These are phyloP conservation scores for Drosophila conformis DNA, from an alignment of 2,888 invertebrate genomes.

Conservation along the genomic window DNA sequence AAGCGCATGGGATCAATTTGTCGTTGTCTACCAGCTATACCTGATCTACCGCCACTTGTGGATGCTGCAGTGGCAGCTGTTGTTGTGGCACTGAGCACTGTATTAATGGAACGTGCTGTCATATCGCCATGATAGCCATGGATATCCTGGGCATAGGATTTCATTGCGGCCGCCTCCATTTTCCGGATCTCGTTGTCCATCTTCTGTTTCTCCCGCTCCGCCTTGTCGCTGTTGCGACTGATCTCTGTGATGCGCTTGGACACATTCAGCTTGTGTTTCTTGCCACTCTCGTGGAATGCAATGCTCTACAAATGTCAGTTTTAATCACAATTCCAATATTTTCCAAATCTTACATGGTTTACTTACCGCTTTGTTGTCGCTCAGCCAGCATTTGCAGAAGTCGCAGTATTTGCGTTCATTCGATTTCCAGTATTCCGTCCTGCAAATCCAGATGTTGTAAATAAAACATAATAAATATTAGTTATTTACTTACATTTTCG, in stretches of 20 bases:
- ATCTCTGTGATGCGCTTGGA: conserved; percentile 93
- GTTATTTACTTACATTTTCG: conserved; percentile 52
- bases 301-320: conserved; percentile 89
- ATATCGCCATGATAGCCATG: conserved; percentile 83
- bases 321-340: not conserved
- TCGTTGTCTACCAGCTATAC: conserved; percentile 34
- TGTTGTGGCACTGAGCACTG: conserved; percentile 69
- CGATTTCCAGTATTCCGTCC: conserved; percentile 99
- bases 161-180: conserved; percentile 96
- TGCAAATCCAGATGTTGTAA: conserved; percentile 83
- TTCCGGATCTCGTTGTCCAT: conserved; percentile 92
- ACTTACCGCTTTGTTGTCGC: conserved; percentile 96
- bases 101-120: conserved; percentile 81
- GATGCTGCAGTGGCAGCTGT: conserved; percentile 86
- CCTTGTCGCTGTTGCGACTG: conserved; percentile 92
- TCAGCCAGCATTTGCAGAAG: conserved; percentile 99
- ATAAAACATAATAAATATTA: not conserved
- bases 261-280: conserved; percentile 96
- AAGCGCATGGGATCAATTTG: conserved; percentile 84
- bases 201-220: conserved; percentile 91
- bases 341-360: not conserved
- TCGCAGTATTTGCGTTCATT: conserved; percentile 98
- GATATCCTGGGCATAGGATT: conserved; percentile 94
- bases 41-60: conserved; percentile 86
- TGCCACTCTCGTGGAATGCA: conserved; percentile 97